These are phyloP conservation scores for Diadema setosum DNA, from an alignment of 35 echinoderm and acorn worm genomes.

Conservation along the genomic window DNA sequence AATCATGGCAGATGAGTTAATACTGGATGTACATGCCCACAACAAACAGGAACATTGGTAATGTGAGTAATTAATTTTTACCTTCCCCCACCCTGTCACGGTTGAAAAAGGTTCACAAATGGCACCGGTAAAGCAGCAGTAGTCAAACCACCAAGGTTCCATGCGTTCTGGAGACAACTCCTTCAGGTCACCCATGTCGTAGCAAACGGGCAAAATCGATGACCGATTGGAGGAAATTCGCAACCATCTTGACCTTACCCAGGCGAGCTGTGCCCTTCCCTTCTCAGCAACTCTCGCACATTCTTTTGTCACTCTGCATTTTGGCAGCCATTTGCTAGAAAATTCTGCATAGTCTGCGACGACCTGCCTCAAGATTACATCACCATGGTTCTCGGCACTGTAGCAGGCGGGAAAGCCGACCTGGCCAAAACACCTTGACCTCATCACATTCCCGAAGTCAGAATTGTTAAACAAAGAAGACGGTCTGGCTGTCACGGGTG, in stretches of 20 bases:
- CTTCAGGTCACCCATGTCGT: not conserved
- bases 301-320: not conserved
- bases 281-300: not conserved
- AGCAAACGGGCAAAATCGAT: not conserved
- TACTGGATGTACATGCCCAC: too few species aligned
- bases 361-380: not conserved
- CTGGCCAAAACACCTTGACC: not conserved
- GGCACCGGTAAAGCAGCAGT: conserved; percentile 2
- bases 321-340: not conserved
- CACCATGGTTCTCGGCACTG: not conserved
- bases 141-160: conserved; percentile 4
- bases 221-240: not conserved
- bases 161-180: not conserved
- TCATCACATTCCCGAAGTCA: not conserved
- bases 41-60: too few species aligned
- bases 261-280: not conserved
- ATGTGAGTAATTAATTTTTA: too few species aligned
- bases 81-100: not conserved
- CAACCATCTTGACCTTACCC: not conserved
- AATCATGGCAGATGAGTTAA: too few species aligned
- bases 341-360: not conserved
- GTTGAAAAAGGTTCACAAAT: not conserved
- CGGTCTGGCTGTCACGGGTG: not conserved
- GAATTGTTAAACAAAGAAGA: conserved; percentile 19
- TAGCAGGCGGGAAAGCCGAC: not conserved